Evolutionary conservation across 1,140 invertebrate genomes (phyloP), one percentile per base, ranked within the genome.

Genomic region (Mylabris phalerata): DNA sequence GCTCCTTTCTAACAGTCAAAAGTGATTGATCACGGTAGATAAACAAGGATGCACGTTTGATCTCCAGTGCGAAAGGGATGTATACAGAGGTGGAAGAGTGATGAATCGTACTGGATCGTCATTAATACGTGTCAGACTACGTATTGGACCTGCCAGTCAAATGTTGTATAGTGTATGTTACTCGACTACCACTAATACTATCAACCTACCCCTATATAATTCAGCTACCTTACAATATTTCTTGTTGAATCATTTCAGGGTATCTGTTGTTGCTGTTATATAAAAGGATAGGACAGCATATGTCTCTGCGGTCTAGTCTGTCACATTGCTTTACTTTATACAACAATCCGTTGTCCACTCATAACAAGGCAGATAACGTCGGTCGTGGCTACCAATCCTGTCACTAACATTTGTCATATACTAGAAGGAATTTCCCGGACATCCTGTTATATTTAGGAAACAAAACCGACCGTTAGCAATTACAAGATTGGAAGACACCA

Each of bases 11-110:
- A 67, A 48, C 68, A 71, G 68, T 69, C 69, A 69, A 60, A 67
- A 71, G 69, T 71, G 71, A 72, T 70, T 72, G 68, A 72, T 72
- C 66, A 67, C 63, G 57, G 65, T 51, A 64, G 67, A 69, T 71
- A 67, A 63, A 68, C 67, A 70, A 64, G 65, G 67, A 72, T 54
- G 52, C 62, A 68, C 64, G 61, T 67, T 67, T 69, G 68, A 72
- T 71, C 67, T 67, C 58, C 54, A 60, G 62, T 49, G 57, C 54
- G 61, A 66, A 61, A 66, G 59, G 62, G 64, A 66, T 56, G 59
- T n/a, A 10, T 55, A 48, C 27, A 52, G 63, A 65, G 62, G 63
- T 64, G 63, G 60, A 68, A 67, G 70, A 72, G 70, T 72, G 70
- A 72, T 72, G 67, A 72, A 72, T 72, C 66, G 67, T 61, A 66